Percentiles rank a stretch among this genome's conserved stretches.
Evolutionary conservation across 2,113 vertebrate genomes (phyloP).

Genomic region (Camelus dromedarius): DNA sequence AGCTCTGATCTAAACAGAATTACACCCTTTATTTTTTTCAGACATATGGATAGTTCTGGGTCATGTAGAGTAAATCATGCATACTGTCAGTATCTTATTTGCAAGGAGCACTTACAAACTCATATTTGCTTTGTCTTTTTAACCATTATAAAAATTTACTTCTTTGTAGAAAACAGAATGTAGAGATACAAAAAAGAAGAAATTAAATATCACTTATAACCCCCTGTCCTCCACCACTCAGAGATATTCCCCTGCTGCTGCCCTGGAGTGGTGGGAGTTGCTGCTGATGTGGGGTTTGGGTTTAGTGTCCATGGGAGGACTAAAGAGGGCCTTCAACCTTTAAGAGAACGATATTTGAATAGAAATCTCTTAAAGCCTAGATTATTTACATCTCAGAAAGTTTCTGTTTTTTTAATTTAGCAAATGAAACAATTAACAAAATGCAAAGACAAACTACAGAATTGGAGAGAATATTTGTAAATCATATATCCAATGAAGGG

Average conservation of each 20-base stretch:
- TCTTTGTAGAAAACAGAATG: neutral
- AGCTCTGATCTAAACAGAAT: neutral
- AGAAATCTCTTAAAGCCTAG: neutral
- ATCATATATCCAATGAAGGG: neutral
- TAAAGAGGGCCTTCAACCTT: neutral
- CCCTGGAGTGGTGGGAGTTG: neutral
- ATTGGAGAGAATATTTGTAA: neutral
- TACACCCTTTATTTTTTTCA: neutral
- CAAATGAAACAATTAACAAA: neutral
- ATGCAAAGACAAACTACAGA: neutral
- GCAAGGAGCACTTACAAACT: neutral
- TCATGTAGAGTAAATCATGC: neutral
- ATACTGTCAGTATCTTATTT: neutral
- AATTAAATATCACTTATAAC: neutral
- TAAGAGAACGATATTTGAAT: neutral
- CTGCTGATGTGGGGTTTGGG: neutral
- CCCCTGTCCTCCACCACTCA: neutral
- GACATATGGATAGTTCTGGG: neutral
- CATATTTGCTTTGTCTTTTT: neutral
- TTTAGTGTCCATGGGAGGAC: neutral
- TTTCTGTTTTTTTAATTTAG: neutral
- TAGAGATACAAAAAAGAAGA: neutral
- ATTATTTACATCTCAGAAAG: neutral
- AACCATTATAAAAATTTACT: neutral
- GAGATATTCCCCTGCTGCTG: neutral